Conservation (phyloP, 2,113 vertebrate species). For the Cephalopterus ornatus region DNA sequence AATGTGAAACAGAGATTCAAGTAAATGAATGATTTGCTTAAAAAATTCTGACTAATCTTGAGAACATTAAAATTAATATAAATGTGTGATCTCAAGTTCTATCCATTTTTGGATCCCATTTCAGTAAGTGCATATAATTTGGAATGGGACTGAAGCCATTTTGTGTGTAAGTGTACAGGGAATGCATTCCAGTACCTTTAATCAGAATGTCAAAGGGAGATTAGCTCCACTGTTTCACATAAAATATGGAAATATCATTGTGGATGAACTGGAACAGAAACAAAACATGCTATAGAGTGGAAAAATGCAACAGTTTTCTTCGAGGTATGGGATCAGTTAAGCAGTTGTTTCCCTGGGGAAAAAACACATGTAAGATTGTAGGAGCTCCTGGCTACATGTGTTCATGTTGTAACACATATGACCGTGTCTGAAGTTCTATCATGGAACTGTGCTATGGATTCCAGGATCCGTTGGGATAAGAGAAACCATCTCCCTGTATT, state of each 20-base stretch:
- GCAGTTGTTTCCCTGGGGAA: neutral
- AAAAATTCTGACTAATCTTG: conserved; percentile 74
- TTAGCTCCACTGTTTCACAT: neutral
- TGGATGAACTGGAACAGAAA: neutral
- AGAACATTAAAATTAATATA: conserved; percentile 73
- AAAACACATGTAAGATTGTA: neutral
- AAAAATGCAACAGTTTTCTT: neutral
- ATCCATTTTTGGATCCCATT: conserved; percentile 51
- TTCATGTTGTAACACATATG: neutral
- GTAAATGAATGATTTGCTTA: conserved; percentile 72
- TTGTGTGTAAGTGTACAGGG: neutral
- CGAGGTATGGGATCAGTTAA: neutral
- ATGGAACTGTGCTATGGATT: neutral
- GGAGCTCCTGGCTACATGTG: neutral
- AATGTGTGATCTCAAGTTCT: conserved; percentile 69
- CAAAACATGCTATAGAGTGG: neutral
- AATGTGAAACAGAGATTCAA: conserved; percentile 68
- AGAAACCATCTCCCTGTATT: neutral
- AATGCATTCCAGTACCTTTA: neutral
- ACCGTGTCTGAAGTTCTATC: neutral
- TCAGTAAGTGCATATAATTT: conserved; percentile 30
- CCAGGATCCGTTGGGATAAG: neutral
- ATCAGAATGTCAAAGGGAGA: neutral
- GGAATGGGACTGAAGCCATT: conserved; percentile 9
- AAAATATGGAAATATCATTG: neutral